Conservation (phyloP, 2,888 invertebrate species). For the Tipula vernalis region DNA sequence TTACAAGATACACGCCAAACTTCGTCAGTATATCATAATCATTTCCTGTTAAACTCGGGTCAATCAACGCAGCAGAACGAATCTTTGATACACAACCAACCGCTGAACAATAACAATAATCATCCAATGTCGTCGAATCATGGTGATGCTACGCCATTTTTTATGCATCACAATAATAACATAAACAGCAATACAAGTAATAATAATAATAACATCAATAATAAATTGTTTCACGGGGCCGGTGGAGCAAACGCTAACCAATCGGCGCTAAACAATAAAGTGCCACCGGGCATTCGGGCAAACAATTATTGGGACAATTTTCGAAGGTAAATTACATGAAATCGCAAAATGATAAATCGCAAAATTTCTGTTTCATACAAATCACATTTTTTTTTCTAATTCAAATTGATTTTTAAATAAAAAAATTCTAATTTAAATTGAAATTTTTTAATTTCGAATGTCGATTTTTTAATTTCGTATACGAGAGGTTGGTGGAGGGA, state of each 20-base stretch:
- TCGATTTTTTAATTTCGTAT: slow-evolving; percentile 13
- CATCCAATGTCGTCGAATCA: background rate
- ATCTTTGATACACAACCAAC: slow-evolving; percentile 1
- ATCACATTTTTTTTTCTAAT: slow-evolving; percentile 13
- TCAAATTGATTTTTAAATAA: slow-evolving; percentile 13
- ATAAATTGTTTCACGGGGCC: slow-evolving; percentile 18
- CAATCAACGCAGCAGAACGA: slow-evolving; percentile 13
- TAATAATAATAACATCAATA: background rate
- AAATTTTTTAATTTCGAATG: slow-evolving; percentile 12
- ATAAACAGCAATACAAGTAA: slow-evolving; percentile 17
- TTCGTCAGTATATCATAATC: background rate
- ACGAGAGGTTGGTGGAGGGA: slow-evolving; percentile 16
- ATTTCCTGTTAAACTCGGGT: background rate
- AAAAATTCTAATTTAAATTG: slow-evolving; percentile 12
- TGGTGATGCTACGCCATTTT: slow-evolving; percentile 25
- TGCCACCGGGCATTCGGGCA: slow-evolving; percentile 78
- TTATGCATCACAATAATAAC: slow-evolving; percentile 30
- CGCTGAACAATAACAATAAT: slow-evolving; percentile 9
- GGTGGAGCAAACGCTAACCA: slow-evolving; percentile 18
- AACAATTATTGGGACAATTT: slow-evolving; percentile 94
- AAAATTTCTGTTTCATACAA: slow-evolving; percentile 10
- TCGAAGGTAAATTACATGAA: slow-evolving; percentile 52
- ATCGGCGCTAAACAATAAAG: slow-evolving; percentile 70
- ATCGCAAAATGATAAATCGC: slow-evolving; percentile 19
- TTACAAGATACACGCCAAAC: slow-evolving; percentile 14